Conservation (phyloP, 92 coral and sea anemone species). For the Epizoanthus scotinus region DNA sequence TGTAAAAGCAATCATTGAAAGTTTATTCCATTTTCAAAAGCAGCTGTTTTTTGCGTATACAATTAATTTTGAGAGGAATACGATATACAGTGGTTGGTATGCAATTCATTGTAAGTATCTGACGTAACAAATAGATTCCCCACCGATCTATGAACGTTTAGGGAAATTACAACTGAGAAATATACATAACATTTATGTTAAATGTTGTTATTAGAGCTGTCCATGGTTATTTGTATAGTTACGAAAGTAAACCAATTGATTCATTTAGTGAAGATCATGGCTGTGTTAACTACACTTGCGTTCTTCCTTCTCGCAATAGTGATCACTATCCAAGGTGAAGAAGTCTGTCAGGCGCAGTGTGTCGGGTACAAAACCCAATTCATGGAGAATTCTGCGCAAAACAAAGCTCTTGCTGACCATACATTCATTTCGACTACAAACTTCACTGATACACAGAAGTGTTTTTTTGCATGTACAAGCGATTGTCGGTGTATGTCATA, state of each 20-base stretch:
- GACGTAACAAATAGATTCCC: too few species aligned
- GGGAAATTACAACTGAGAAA: too few species aligned
- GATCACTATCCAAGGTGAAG: background rate
- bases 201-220: too few species aligned
- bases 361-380: background rate
- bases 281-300: background rate
- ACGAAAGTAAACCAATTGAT: too few species aligned
- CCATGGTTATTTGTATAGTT: too few species aligned
- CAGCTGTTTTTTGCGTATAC: too few species aligned
- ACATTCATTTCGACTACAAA: background rate
- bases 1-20: too few species aligned
- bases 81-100: too few species aligned
- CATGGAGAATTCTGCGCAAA: background rate
- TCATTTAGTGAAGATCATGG: conserved; percentile 57
- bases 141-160: too few species aligned
- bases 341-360: background rate
- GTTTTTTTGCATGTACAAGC: background rate
- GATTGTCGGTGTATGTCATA: background rate
- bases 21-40: too few species aligned
- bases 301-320: background rate
- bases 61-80: conserved; percentile 14
- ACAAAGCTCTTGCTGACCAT: conserved; percentile 6
- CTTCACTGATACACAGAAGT: background rate
- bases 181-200: too few species aligned
- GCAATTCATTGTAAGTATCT: too few species aligned